phyloP scores from a whole-genome alignment of 2,888 invertebrate species.

The Elmis aenea region DNA sequence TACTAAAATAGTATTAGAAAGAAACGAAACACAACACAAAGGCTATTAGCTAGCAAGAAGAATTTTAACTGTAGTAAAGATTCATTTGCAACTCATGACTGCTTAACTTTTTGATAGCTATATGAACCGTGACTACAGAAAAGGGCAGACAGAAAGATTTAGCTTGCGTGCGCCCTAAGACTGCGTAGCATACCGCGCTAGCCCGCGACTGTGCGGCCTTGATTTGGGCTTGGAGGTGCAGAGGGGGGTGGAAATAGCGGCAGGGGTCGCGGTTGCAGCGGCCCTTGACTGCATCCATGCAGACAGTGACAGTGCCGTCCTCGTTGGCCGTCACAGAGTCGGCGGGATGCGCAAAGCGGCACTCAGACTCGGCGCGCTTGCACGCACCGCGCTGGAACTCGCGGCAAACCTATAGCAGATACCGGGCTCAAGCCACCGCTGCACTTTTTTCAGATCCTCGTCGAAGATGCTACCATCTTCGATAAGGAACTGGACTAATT shows the following conservation, averaged over 20 bases:
- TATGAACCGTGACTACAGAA: slow-evolving; percentile 3
- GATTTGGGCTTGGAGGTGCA: slow-evolving; percentile 99
- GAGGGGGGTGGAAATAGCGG: slow-evolving; percentile 99
- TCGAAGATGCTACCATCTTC: slow-evolving; percentile 6
- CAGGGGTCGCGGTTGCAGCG: slow-evolving; percentile 99
- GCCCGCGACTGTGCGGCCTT: slow-evolving; percentile 94
- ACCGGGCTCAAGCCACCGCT: slow-evolving; percentile 44
- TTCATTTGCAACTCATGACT: too few relatives aligned
- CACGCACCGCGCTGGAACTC: slow-evolving; percentile 98
- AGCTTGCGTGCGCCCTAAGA: slow-evolving; percentile 51
- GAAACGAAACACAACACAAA: slow-evolving; percentile 17
- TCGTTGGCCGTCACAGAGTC: slow-evolving; percentile 94
- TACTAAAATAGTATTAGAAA: slow-evolving; percentile 10
- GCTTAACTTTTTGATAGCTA: too few relatives aligned
- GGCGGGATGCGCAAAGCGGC: slow-evolving; percentile 98
- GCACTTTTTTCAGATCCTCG: slow-evolving; percentile 15
- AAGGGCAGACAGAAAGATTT: slow-evolving; percentile 49
- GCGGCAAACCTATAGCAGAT: slow-evolving; percentile 85
- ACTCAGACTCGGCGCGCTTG: slow-evolving; percentile 95
- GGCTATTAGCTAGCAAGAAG: slow-evolving; percentile 20
- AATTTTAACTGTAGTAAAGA: slow-evolving; percentile 13
- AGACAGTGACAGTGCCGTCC: slow-evolving; percentile 99
- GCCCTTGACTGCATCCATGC: slow-evolving; percentile 99
- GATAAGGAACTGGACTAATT: too few relatives aligned
- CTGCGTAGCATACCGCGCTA: slow-evolving; percentile 77